phyloP scores from a whole-genome alignment of 1,140 invertebrate genomes.

The Cydia strobilella region DNA sequence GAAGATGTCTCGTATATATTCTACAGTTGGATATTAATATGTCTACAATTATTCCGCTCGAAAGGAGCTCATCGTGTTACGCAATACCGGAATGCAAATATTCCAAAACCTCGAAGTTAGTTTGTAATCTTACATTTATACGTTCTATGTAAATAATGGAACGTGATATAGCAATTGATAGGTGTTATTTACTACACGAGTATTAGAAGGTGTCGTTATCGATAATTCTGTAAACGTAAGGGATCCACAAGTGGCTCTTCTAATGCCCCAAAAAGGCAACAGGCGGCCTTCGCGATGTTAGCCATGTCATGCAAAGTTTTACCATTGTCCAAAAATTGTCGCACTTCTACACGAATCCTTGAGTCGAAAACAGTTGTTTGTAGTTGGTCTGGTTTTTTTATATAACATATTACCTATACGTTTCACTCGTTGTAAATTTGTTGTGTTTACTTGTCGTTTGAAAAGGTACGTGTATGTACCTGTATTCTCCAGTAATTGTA shows the following conservation, averaged over 20 bases:
- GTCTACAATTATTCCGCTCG: conserved; percentile 15
- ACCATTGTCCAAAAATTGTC: too few relatives aligned
- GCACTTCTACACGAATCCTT: too few relatives aligned
- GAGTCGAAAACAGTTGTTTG: too few relatives aligned
- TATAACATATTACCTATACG: too few relatives aligned
- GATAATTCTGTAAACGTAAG: background rate
- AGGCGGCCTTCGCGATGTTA: background rate
- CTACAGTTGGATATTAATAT: conserved; percentile 14
- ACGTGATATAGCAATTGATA: background rate
- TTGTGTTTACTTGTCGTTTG: too few relatives aligned
- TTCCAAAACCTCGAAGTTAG: background rate
- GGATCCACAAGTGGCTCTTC: background rate
- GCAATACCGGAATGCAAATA: background rate
- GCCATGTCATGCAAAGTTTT: background rate
- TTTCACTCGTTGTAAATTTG: too few relatives aligned
- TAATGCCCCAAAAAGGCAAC: background rate
- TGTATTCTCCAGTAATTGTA: background rate
- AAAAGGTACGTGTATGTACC: too few relatives aligned
- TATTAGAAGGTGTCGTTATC: background rate
- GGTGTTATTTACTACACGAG: background rate
- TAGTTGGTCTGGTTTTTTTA: too few relatives aligned
- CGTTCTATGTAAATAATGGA: background rate
- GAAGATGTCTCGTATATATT: background rate
- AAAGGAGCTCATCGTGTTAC: conserved; percentile 2
- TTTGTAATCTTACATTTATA: background rate